Base-by-base conservation (phyloP, 1,140 invertebrate genomes). In the Hylaeus volcanicus region DNA sequence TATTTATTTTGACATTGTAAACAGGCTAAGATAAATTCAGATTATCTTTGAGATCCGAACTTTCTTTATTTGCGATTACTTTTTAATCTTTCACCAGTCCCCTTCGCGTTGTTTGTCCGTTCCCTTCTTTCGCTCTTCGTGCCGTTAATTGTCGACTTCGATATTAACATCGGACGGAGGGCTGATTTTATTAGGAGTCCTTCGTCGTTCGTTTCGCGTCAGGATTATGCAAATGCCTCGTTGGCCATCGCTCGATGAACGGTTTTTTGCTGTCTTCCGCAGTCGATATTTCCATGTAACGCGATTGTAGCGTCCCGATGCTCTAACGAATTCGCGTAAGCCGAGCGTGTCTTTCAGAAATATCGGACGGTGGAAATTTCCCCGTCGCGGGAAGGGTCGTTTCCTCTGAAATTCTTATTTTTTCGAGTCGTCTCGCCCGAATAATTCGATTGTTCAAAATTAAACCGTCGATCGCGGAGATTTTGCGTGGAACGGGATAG, bases 41-140 rank as follows among this genome's bases (percentile, higher is more conserved):
- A 26, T 26, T 26, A 26, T 26, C 26, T 26, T 26, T 26, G 0
- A 26, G 26, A 26, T 26, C 26, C 26, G 26, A 26, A 26, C 26
- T 26, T 26, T 26, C 26, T 78, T 72, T 72, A 78, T 15, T 39
- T 39, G 55, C 68, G 72, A 53, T 78, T 78, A 72, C 45, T 53
- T 72, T 53, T 63, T 55, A 72, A 72, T 63, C 71, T 72, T 39
- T 58, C 8, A n/a, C 0, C 26, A 37, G 26, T 60, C 48, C 9
- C 56, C 55, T 26, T 63, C 45, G 55, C 5, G 53, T 48, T 72
- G 53, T 37, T 51, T 43, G 37, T 37, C 61, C 45, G 39, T 79
- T 45, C 64, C 70, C 68, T 45, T 9, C 61, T 8, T 2, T 5
- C n/a, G 6, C 26, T 41, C 37, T 51, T 11, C 1, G 43, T 4